phyloP scores from a whole-genome alignment of 1,140 invertebrate species.

The Neelides sp. region DNA sequence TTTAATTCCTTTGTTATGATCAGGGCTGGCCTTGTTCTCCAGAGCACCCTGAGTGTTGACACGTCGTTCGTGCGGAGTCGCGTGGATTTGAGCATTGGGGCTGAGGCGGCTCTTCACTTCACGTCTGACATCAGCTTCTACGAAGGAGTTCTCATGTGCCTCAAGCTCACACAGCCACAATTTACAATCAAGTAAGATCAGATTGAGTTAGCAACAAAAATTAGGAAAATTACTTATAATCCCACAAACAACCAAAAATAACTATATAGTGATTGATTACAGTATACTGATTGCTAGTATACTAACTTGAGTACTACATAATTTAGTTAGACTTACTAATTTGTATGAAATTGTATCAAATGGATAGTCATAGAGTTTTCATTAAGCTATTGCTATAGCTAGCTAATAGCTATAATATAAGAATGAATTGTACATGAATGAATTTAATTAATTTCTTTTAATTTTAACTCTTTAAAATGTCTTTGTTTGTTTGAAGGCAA shows the following conservation, averaged over 20 bases:
- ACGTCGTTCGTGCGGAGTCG: constrained; percentile 54
- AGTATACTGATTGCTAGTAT: no score
- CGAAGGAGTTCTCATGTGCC: constrained; percentile 58
- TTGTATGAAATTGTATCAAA: no score
- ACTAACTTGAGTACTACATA: no score
- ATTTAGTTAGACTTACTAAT: no score
- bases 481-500: constrained; percentile 41
- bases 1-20: constrained; percentile 14
- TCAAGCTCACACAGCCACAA: constrained; percentile 61
- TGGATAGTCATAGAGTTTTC: no score
- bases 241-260: no score
- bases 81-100: constrained; percentile 53
- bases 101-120: constrained; percentile 59
- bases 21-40: constrained; percentile 55
- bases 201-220: constrained; percentile 4
- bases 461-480: not conserved
- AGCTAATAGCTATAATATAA: no score
- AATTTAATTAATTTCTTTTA: not conserved
- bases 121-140: constrained; percentile 69
- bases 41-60: constrained; percentile 51
- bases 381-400: no score
- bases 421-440: not conserved
- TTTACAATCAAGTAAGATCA: constrained; percentile 50
- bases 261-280: no score
- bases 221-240: no score